Base-by-base conservation (phyloP, 2,888 invertebrate genomes). In the Chloroclystis v-ata region DNA sequence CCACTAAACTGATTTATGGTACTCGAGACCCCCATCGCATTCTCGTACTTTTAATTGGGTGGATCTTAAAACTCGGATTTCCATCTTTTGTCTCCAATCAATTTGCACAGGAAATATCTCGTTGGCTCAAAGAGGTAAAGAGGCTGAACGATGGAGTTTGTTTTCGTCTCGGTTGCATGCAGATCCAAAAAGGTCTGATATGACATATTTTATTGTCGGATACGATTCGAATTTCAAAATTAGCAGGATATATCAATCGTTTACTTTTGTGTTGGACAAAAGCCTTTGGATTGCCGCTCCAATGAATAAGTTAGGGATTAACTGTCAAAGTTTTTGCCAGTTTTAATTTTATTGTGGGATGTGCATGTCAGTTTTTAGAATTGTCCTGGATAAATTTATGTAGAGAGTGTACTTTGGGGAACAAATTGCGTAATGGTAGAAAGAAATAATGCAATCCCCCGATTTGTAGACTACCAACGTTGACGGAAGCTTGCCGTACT, bases 221-320 rank as follows among this genome's bases (percentile, higher is more conserved):
- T 49, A 61, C 62, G 65, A 69, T 65, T 67, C 59, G 67, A 72
- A 69, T 72, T 82, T 77, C 75, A 82, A 85, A 86, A 86, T 86
- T 86, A 86, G 85, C 72, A 75, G 86, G 86, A 86, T 84, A 85
- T 83, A 78, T 83, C 85, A 82, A 83, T 86, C 85, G 49, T 77
- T 57, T 44, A 62, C 56, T 59, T 59, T 62, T 57, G 61, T 52
- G 28, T 44, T 40, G 37, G 42, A 48, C 37, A 50, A 43, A 59
- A 46, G 39, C 43, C 59, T 58, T 66, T 65, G 59, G 20, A 29
- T 52, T 47, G 57, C 66, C 61, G 64, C 59, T 47, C 51, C 63
- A 63, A 69, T 69, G 67, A 66, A 69, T 69, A 60, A 20, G 49
- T 48, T 56, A 58, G 55, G 52, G 52, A 52, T 51, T 47, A 43